phyloP scores from a whole-genome alignment of 1,140 invertebrate species.

The Drosophila ohnishii region DNA sequence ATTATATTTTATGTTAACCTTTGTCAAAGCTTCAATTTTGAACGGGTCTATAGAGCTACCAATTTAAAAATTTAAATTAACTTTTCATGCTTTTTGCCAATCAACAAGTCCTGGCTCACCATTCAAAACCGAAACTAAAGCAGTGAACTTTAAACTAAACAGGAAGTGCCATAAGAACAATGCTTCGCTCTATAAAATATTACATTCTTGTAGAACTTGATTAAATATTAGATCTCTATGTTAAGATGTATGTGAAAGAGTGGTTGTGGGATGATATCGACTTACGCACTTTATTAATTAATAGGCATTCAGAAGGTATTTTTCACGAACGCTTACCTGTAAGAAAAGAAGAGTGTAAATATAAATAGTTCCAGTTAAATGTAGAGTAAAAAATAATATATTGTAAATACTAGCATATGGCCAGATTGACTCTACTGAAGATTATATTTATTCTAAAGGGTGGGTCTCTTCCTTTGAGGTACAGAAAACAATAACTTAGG shows the following conservation, averaged over 20 bases:
- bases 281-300: slow-evolving; percentile 30
- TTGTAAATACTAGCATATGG: not conserved
- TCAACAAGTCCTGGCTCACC: slow-evolving; percentile 42
- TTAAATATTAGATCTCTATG: slow-evolving; percentile 5
- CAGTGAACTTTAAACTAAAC: slow-evolving; percentile 65
- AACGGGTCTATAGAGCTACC: slow-evolving; percentile 40
- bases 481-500: not conserved
- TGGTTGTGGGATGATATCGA: slow-evolving; percentile 8
- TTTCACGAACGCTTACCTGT: slow-evolving; percentile 57
- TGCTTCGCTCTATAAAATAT: slow-evolving; percentile 42
- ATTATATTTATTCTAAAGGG: not conserved
- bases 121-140: slow-evolving; percentile 73
- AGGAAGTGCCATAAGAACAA: slow-evolving; percentile 61
- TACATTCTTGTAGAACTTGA: slow-evolving; percentile 8
- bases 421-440: not conserved
- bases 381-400: not conserved
- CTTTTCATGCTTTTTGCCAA: slow-evolving; percentile 63
- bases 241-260: not conserved
- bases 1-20: slow-evolving; percentile 14
- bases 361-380: not conserved
- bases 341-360: slow-evolving; percentile 7
- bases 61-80: slow-evolving; percentile 35
- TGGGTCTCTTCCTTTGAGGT: too few relatives aligned
- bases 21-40: slow-evolving; percentile 55
- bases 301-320: slow-evolving; percentile 2